These are phyloP conservation scores for Drosophila murphyi DNA, from an alignment of 1,140 invertebrate genomes.

Conservation along the genomic window DNA sequence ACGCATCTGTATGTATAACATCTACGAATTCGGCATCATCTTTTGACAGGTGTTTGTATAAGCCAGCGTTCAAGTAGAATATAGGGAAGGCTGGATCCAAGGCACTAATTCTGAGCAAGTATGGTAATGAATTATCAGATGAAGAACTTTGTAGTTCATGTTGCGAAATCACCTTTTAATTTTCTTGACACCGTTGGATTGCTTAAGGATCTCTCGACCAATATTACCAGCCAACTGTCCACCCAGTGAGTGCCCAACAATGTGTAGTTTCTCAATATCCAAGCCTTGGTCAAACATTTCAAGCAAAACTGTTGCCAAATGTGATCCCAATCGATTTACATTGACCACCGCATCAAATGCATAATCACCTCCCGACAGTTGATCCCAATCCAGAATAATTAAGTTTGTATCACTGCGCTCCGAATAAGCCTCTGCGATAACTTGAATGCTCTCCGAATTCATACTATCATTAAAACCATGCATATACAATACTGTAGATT, in stretches of 20 bases:
- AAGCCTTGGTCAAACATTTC: constrained; percentile 81
- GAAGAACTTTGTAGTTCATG: neutral
- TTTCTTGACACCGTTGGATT: constrained; percentile 64
- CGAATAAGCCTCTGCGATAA: constrained; percentile 84
- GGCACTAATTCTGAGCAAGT: constrained; percentile 85
- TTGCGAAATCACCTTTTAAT: constrained; percentile 67
- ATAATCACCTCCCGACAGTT: constrained; percentile 86
- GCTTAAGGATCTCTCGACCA: constrained; percentile 85
- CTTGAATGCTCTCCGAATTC: constrained; percentile 86
- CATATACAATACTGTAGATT: constrained; percentile 86
- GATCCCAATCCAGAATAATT: constrained; percentile 87
- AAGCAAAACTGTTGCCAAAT: constrained; percentile 75
- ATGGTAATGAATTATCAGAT: neutral
- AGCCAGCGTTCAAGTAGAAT: constrained; percentile 85
- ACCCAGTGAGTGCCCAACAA: constrained; percentile 91
- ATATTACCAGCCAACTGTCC: constrained; percentile 90
- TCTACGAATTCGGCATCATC: constrained; percentile 89
- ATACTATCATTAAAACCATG: constrained; percentile 87
- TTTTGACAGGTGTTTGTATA: constrained; percentile 87
- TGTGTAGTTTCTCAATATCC: constrained; percentile 86
- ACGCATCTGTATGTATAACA: constrained; percentile 89
- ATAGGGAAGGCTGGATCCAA: constrained; percentile 87
- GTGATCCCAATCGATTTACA: constrained; percentile 84
- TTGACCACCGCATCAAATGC: constrained; percentile 85
- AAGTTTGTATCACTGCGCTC: constrained; percentile 84